Evolutionary conservation across 1,140 invertebrate species (phyloP).

Genomic region (Hylaeus anthracinus): DNA sequence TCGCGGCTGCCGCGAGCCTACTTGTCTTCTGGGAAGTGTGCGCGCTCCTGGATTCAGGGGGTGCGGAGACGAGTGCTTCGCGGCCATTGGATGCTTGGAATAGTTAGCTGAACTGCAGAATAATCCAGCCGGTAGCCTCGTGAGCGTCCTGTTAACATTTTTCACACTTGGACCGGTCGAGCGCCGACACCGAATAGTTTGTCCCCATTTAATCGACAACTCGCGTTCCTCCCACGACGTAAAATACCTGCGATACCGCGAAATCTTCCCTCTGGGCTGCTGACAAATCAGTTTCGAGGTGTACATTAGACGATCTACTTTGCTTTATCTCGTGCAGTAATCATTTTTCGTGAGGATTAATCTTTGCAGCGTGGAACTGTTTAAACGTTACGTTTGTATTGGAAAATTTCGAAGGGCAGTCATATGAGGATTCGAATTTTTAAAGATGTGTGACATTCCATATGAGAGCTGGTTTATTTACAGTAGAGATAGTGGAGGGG

Average conservation of each 20-base stretch:
- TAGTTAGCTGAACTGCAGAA: constrained; percentile 66
- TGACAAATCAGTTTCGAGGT: too few species aligned
- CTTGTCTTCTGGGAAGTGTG: constrained; percentile 51
- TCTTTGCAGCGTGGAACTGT: too few species aligned
- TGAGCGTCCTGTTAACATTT: constrained; percentile 45
- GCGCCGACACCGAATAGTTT: constrained; percentile 44
- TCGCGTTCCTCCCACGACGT: constrained; percentile 14
- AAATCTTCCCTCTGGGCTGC: not conserved
- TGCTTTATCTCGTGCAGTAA: too few species aligned
- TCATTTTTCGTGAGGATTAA: too few species aligned
- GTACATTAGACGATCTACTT: too few species aligned
- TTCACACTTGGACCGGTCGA: constrained; percentile 45
- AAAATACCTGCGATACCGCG: constrained; percentile 22
- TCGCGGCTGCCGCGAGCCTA: constrained; percentile 53
- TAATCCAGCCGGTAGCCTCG: constrained; percentile 44
- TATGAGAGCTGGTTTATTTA: too few species aligned
- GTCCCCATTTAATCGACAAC: constrained; percentile 48
- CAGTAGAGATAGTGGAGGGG: too few species aligned
- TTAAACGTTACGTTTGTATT: too few species aligned
- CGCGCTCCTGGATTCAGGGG: not conserved
- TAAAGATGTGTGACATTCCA: too few species aligned
- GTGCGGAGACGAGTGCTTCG: constrained; percentile 25
- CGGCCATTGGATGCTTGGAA: constrained; percentile 57
- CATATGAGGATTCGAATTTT: not conserved
- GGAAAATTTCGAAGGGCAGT: too few species aligned